Evolutionary conservation across 2,888 invertebrate species (phyloP).

Genomic region (Microplitis manilae): DNA sequence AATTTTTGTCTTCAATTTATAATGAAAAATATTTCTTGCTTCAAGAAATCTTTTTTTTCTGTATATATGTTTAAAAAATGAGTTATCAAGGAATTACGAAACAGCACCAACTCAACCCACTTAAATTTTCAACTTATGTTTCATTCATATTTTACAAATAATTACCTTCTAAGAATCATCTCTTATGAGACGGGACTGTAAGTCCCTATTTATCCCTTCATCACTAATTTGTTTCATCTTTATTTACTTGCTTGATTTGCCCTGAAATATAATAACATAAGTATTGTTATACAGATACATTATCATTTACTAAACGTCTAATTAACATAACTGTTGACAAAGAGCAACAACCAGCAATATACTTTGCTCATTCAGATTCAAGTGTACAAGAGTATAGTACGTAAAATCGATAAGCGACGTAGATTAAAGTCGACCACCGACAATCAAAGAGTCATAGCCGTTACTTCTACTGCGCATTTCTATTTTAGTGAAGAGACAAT

Average conservation of each 20-base stretch:
- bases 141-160: conserved; percentile 11
- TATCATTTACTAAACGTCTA: not conserved
- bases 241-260: conserved; percentile 48
- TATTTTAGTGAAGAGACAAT: not conserved
- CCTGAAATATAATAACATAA: conserved; percentile 30
- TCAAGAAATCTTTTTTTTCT: too few relatives aligned
- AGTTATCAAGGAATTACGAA: not conserved
- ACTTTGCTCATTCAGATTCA: conserved; percentile 4
- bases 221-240: conserved; percentile 63
- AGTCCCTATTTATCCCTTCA: conserved; percentile 62
- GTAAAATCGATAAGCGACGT: conserved; percentile 35
- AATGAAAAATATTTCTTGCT: too few relatives aligned
- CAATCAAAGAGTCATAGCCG: conserved; percentile 31
- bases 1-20: too few relatives aligned
- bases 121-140: not conserved
- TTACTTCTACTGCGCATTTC: not conserved
- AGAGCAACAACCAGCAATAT: conserved; percentile 7
- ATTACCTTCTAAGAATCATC: conserved; percentile 71
- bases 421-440: conserved; percentile 37
- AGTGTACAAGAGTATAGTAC: conserved; percentile 20
- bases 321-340: not conserved
- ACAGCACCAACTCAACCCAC: not conserved
- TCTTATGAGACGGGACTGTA: conserved; percentile 65
- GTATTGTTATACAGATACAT: conserved; percentile 11
- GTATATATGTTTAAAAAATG: too few relatives aligned